Evolutionary conservation across 2,113 vertebrate genomes (phyloP).

Genomic region (Xiphias gladius): DNA sequence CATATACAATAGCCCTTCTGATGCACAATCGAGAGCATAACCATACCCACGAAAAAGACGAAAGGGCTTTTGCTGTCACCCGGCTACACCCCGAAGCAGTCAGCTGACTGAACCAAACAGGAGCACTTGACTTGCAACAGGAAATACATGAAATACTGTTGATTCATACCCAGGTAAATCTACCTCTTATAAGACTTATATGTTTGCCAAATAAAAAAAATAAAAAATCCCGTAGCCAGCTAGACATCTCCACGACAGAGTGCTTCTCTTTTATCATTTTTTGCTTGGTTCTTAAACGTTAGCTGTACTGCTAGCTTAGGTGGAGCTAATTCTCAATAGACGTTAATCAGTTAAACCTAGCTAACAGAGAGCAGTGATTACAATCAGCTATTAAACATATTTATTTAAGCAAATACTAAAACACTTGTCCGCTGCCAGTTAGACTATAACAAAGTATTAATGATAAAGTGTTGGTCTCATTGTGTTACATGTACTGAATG

Average conservation of each 20-base stretch:
- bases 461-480: no score
- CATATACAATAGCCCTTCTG: accelerated
- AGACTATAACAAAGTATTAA: background rate
- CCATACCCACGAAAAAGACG: background rate
- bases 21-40: background rate
- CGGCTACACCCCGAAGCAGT: background rate
- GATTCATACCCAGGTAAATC: slow-evolving; percentile 49
- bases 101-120: slow-evolving; percentile 63
- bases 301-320: slow-evolving; percentile 21
- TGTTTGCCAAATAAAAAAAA: background rate
- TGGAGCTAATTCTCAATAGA: background rate
- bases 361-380: background rate
- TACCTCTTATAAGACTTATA: background rate
- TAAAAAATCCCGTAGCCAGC: accelerated
- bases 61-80: slow-evolving; percentile 49
- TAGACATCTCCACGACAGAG: background rate
- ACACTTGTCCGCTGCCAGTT: background rate
- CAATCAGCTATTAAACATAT: background rate
- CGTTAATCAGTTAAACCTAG: background rate
- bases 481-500: background rate
- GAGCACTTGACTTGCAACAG: background rate
- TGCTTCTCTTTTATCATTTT: background rate
- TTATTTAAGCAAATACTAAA: background rate
- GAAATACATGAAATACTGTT: slow-evolving; percentile 31
- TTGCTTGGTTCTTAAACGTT: background rate